Evolutionary conservation across 2,888 invertebrate genomes (phyloP), one percentile per base, ranked within the genome.

Genomic region (Rhagonycha fulva): DNA sequence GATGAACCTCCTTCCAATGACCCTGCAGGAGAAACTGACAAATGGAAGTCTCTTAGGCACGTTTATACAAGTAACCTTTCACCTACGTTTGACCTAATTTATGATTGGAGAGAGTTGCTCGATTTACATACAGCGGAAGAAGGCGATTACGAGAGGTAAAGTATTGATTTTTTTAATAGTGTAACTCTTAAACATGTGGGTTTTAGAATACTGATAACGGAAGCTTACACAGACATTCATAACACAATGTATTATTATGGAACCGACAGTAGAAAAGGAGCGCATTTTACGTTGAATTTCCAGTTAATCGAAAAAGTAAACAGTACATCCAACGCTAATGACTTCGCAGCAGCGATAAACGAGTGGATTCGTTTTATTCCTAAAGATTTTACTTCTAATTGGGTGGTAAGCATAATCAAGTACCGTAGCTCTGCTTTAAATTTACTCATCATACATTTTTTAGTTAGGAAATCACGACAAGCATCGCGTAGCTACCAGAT

Each of bases 231-330:
- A 0, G 89, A 88, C 72, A 87, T 92, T 24, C 87, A 90, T 32
- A 85, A 89, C 1, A 91, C 91, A 1, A 90, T 93, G 88, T 90
- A 87, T 68, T 95, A 93, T 85, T 95, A 94, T 82, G 91, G 91
- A 1, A 87, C 89, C 2, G 88, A 89, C 1, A 85, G 87, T 30
- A 77, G 70, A n/a, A 24, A 81, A 26, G 94, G 95, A 12, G 90
- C 93, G 2, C 93, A 95, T 76, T 91, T 96, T 85, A 93, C 95
- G 0, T 95, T 95, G 84, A 96, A 96, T 86, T 95, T 95, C 84
- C 89, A 91, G 62, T 88, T 95, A n/a, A 92, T 95, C 71, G 90
- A 47, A n/a, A 47, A 47, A 47, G 47, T 47, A 47, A 9, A 47
- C n/a, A n/a, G 47, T 5, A n/a, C 47, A 47, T 47, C 47, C n/a